Base-by-base conservation (phyloP, 2,888 invertebrate genomes). In the Hemistola chrysoprasaria region DNA sequence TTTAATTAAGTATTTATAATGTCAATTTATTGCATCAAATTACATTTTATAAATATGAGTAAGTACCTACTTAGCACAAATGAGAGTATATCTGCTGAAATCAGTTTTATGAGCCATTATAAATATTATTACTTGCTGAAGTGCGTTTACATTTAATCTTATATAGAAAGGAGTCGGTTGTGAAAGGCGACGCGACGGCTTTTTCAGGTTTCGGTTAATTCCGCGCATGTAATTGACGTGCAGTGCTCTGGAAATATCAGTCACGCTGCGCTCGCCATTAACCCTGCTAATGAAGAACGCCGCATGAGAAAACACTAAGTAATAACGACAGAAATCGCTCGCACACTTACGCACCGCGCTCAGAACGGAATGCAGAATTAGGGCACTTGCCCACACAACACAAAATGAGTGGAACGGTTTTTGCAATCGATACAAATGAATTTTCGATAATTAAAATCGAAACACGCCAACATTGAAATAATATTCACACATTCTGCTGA, bases 81-180 rank as follows among this genome's bases (percentile, higher is more conserved):
- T 62, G 58, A 53, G 53, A 56, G 48, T 46, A 43, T 50, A 47
- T 54, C 49, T 54, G 59, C 49, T 54, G 59, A 69, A 68, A 66
- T 62, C 28, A 56, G 59, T 72, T 76, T 78, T 71, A 78, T 71
- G 62, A 67, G 47, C 63, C 66, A 71, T 71, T 65, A 71, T 51
- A 59, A 59, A 16, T 16, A 16, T 16, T 4, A 16, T 16, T 16
- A 16, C 16, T 16, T 16, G 4, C 16, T 57, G 65, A 62, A 60
- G 58, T 57, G 57, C 53, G 32, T 37, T 41, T 40, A 56, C 58
- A 53, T 53, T 64, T 67, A 69, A 74, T 72, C 61, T 69, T 68
- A 65, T 60, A 65, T 75, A 78, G 71, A 74, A 69, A 71, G 78
- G 72, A 75, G 62, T 64, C 51, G 47, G 61, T 69, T 69, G 77